These are phyloP conservation scores for Phaedon cochleariae DNA, from an alignment of 2,888 invertebrate genomes.

Conservation along the genomic window DNA sequence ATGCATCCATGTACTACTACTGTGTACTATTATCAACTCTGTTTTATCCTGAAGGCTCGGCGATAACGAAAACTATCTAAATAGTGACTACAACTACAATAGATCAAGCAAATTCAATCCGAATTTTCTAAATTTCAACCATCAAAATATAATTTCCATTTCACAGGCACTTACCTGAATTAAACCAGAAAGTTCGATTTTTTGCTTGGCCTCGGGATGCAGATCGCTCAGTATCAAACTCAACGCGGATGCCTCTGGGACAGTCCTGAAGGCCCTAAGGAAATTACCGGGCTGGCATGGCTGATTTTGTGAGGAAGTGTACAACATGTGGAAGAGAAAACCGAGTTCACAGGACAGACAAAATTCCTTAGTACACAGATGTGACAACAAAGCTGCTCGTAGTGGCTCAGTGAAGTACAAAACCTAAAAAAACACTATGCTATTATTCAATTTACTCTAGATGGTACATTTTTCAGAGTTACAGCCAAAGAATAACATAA, in stretches of 20 bases:
- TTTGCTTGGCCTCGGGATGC: conserved; percentile 73
- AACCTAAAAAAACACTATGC: conserved; percentile 75
- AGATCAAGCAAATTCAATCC: no score
- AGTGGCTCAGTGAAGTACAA: conserved; percentile 88
- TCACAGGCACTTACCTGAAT: conserved; percentile 83
- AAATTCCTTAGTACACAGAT: conserved; percentile 91
- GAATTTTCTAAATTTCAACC: no score
- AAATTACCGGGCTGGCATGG: conserved; percentile 94
- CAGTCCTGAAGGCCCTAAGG: conserved; percentile 90
- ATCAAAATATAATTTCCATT: no score
- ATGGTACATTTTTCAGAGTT: no score
- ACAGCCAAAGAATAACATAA: no score
- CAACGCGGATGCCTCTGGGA: conserved; percentile 92
- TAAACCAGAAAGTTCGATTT: conserved; percentile 77
- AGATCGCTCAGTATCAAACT: conserved; percentile 88
- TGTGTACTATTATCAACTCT: no score
- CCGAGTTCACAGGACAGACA: conserved; percentile 95
- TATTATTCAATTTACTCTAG: no score
- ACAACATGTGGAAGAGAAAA: conserved; percentile 95
- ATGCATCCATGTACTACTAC: no score
- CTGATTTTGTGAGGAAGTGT: conserved; percentile 78
- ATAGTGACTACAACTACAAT: no score
- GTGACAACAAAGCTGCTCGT: conserved; percentile 79
- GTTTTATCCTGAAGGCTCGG: no score
- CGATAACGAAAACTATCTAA: no score